phyloP scores from a whole-genome alignment of 2,888 invertebrate species.

The Synergus japonicus region DNA sequence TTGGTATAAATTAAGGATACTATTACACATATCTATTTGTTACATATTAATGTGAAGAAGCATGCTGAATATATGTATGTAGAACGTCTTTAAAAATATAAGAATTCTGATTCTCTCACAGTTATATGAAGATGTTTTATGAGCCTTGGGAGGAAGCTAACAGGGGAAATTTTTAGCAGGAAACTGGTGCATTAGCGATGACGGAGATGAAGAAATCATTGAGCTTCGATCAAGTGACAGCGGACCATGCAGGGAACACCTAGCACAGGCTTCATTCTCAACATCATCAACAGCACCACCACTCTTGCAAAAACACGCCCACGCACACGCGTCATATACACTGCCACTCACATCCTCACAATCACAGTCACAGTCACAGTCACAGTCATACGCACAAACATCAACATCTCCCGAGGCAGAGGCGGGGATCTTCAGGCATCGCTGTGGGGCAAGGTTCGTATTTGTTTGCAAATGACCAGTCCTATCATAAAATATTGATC shows the following conservation, averaged over 20 bases:
- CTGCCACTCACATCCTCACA: slow-evolving; percentile 75
- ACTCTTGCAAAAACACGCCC: slow-evolving; percentile 71
- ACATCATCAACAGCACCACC: slow-evolving; percentile 66
- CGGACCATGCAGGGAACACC: slow-evolving; percentile 77
- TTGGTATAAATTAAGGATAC: too few species aligned
- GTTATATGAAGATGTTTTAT: not conserved
- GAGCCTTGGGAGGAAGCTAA: slow-evolving; percentile 29
- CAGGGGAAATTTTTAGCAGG: slow-evolving; percentile 76
- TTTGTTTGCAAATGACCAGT: not conserved
- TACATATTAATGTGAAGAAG: too few species aligned
- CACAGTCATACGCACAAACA: slow-evolving; percentile 71
- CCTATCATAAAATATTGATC: not conserved
- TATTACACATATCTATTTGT: too few species aligned
- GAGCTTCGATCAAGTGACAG: slow-evolving; percentile 80
- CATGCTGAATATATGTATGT: too few species aligned
- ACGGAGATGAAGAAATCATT: slow-evolving; percentile 83
- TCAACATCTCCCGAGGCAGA: slow-evolving; percentile 72
- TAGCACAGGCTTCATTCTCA: slow-evolving; percentile 76
- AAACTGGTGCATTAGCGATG: slow-evolving; percentile 82
- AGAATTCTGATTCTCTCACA: not conserved
- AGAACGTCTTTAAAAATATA: not conserved
- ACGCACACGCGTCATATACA: slow-evolving; percentile 74
- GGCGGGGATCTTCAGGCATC: slow-evolving; percentile 75
- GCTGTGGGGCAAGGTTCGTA: slow-evolving; percentile 73
- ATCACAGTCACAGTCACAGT: slow-evolving; percentile 72